A percentile compares a stretch with the other conserved stretches of the same genome.
Evolutionary conservation across 1,140 invertebrate genomes (phyloP).

Genomic region (Cryptotermes secundus): DNA sequence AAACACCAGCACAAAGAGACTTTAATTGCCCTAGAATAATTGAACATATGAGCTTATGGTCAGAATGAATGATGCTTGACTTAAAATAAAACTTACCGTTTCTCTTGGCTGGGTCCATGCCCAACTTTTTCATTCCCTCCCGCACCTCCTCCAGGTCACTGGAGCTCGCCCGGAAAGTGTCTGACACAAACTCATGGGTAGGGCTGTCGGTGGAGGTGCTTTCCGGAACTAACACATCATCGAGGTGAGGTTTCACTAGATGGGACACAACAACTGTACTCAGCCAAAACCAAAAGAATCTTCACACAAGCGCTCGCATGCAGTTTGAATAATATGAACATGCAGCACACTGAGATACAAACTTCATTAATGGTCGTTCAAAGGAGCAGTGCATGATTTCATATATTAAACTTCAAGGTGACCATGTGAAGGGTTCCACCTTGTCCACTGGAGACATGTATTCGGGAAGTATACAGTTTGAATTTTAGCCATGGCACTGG

Average conservation of each 20-base stretch:
- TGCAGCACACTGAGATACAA: not conserved
- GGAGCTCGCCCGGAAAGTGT: slow-evolving; percentile 58
- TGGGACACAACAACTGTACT: slow-evolving; percentile 32
- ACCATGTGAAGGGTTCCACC: too few species aligned
- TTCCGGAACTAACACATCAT: slow-evolving; percentile 39
- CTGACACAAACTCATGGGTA: slow-evolving; percentile 65
- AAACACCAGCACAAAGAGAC: too few species aligned
- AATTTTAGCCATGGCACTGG: not conserved
- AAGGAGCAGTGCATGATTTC: not conserved
- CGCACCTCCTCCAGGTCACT: slow-evolving; percentile 66
- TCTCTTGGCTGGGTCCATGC: slow-evolving; percentile 44
- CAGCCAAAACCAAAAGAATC: slow-evolving; percentile 31
- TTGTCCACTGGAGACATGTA: too few species aligned
- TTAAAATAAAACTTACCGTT: slow-evolving; percentile 30
- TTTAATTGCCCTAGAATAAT: too few species aligned
- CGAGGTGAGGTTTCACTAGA: slow-evolving; percentile 34
- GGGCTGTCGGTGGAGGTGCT: slow-evolving; percentile 38
- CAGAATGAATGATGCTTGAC: too few species aligned
- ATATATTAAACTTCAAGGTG: too few species aligned
- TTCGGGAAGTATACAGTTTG: not conserved
- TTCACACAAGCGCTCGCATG: slow-evolving; percentile 14
- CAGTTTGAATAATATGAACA: not conserved
- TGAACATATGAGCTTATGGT: too few species aligned
- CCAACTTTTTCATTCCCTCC: slow-evolving; percentile 67
- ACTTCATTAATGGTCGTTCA: not conserved